phyloP scores from a whole-genome alignment of 1,140 invertebrate genomes.

The Dendrolimus punctatus region DNA sequence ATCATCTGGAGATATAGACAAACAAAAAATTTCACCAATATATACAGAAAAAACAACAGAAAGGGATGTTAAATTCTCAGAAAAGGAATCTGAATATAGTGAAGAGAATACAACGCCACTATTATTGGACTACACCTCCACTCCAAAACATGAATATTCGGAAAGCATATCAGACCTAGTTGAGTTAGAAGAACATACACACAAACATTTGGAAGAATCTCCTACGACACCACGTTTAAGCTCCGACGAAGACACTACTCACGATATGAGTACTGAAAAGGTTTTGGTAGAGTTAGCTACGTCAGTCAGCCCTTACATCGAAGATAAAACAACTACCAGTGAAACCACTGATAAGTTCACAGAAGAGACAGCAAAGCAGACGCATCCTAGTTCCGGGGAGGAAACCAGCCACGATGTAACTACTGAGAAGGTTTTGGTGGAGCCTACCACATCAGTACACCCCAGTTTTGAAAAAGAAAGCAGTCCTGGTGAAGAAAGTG shows the following conservation, averaged over 20 bases:
- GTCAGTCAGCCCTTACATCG: no score
- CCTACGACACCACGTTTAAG: conserved; percentile 7
- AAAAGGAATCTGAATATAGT: conserved; percentile 5
- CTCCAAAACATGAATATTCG: conserved; percentile 8
- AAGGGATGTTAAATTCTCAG: conserved; percentile 1
- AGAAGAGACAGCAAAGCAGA: conserved; percentile 5
- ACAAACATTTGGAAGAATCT: conserved; percentile 28
- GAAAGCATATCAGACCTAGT: conserved; percentile 45
- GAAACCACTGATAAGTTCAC: not conserved
- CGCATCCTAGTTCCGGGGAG: conserved; percentile 7
- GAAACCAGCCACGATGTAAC: conserved; percentile 9
- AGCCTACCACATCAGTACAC: no score
- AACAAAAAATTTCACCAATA: not conserved
- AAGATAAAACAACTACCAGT: no score
- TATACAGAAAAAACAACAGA: not conserved
- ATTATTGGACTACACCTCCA: conserved; percentile 21
- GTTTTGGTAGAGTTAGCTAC: no score
- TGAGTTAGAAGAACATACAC: conserved; percentile 56
- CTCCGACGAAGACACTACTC: conserved; percentile 4
- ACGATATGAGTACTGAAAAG: conserved; percentile 13
- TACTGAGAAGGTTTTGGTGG: conserved; percentile 1
- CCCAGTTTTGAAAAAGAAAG: no score
- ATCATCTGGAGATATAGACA: not conserved
- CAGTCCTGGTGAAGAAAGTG: no score
- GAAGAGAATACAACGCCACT: conserved; percentile 11